Evolutionary conservation across 1,140 invertebrate species (phyloP), one percentile per base, ranked within the genome.

Genomic region (Bombus superbus): DNA sequence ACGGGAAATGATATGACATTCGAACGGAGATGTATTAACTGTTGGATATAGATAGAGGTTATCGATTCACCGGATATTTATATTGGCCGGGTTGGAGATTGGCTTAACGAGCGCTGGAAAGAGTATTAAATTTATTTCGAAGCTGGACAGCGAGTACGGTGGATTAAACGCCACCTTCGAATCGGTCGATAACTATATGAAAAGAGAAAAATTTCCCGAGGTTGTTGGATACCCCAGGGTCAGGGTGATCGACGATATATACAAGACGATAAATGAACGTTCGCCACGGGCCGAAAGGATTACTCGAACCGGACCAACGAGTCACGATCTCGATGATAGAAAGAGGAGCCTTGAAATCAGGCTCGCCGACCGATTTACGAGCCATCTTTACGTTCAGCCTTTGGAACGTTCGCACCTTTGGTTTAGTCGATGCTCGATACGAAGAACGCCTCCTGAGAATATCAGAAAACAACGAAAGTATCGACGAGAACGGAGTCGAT

Each of bases 311-410:
- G 69, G 40, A 42, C 13, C 28, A 69, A 69, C 68, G 28, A 72
- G 69, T 40, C 28, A 11, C 68, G 35, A 76, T 77, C 38, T 66
- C 59, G 59, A 78, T 44, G 59, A 71, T 81, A 57, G 78, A 71
- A 71, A 71, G 32, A 40, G 28, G 32, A 53, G 44, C 62, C 25
- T 81, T 57, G 78, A 44, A 44, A 66, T 78, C 59, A 8, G 22
- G 59, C 76, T 78, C 66, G 25, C 59, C 38, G 11, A 18, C 8
- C 38, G 59, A 78, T 78, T 64, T 64, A 64, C 25, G 57, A 18
- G 28, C 28, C 18, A 78, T n/a, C 28, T 78, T 78, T 28, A 10
- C 38, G 53, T 18, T 13, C 32, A 15, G 3, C 3, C 3, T 32
- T 32, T 32, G 25, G 25, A 22, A 32, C 6, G 42, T 44, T 32